phyloP scores from a whole-genome alignment of 1,140 invertebrate species.

The Macrobrachium rosenbergii region DNA sequence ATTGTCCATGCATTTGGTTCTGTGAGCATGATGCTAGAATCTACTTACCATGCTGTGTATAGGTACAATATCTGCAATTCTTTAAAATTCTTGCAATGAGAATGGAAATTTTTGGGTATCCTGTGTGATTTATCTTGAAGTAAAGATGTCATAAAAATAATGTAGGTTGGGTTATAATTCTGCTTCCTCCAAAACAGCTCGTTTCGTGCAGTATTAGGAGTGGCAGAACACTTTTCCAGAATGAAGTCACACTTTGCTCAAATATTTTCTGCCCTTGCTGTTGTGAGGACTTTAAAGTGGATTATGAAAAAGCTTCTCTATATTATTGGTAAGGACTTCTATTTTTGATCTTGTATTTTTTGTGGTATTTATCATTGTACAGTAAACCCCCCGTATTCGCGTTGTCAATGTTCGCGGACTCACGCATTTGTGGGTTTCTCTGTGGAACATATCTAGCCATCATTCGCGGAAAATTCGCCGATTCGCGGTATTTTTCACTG shows the following conservation, averaged over 20 bases:
- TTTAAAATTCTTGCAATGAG: neutral
- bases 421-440: no score
- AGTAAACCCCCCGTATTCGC: no score
- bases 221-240: slow-evolving; percentile 93
- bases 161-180: neutral
- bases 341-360: neutral
- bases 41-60: slow-evolving; percentile 93
- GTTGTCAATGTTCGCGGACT: no score
- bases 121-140: neutral
- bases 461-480: no score
- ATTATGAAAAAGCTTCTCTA: slow-evolving; percentile 50
- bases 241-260: slow-evolving; percentile 85
- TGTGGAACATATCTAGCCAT: no score
- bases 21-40: slow-evolving; percentile 96
- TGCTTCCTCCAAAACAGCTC: slow-evolving; percentile 75
- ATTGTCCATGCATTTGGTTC: slow-evolving; percentile 92
- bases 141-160: neutral
- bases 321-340: slow-evolving; percentile 32
- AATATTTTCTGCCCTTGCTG: slow-evolving; percentile 77
- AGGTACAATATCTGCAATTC: slow-evolving; percentile 36
- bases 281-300: slow-evolving; percentile 54
- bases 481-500: no score
- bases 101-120: neutral
- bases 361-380: no score
- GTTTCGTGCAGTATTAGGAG: slow-evolving; percentile 93